These are phyloP conservation scores for Microcebus ravelobensis DNA, from an alignment of 2,113 vertebrate species.

Conservation along the genomic window DNA sequence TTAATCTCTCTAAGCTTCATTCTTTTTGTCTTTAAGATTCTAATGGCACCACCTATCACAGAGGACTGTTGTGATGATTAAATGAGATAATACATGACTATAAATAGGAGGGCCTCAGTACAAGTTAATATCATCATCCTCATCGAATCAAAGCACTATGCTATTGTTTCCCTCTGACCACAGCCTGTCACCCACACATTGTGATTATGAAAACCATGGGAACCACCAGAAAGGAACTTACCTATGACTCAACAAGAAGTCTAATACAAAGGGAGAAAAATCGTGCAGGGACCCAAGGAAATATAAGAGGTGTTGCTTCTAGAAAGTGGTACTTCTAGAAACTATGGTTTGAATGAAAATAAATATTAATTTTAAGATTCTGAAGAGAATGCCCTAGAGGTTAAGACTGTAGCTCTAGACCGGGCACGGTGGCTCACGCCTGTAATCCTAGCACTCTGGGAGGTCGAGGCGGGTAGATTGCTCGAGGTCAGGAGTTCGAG, in stretches of 20 bases:
- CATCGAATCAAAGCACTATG: background rate
- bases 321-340: no score
- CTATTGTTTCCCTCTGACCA: background rate
- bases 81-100: background rate
- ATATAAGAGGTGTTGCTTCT: background rate
- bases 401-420: background rate
- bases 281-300: background rate
- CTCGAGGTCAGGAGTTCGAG: no score
- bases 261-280: background rate
- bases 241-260: background rate
- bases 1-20: background rate
- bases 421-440: no score
- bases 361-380: constrained; percentile 17
- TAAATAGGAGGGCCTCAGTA: background rate
- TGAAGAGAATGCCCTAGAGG: background rate
- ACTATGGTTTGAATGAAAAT: background rate
- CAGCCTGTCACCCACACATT: background rate
- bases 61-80: background rate
- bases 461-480: no score
- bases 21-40: constrained; percentile 29
- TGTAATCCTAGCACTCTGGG: no score
- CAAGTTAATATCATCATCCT: background rate
- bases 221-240: background rate
- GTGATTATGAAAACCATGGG: background rate
- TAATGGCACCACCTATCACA: background rate